A percentile compares a stretch with the other conserved stretches of the same genome.
phyloP scores from a whole-genome alignment of 2,797 vertebrate genomes.

The Naso thynnoides region DNA sequence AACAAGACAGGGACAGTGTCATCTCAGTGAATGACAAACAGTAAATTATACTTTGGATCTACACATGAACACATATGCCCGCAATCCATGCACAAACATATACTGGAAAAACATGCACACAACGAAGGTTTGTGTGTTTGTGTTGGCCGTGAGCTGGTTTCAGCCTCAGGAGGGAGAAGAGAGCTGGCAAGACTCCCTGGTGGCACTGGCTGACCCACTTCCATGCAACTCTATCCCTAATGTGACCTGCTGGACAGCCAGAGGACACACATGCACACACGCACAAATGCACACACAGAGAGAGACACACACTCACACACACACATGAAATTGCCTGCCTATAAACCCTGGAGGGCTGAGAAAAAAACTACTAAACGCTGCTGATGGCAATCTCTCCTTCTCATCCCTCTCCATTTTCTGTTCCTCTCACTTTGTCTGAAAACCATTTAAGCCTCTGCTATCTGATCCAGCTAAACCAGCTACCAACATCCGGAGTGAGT shows the following conservation, averaged over 20 bases:
- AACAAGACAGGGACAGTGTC: slow-evolving; percentile 38
- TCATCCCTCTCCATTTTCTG: slow-evolving; percentile 40
- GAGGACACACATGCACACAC: slow-evolving; percentile 35
- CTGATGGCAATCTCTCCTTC: slow-evolving; percentile 47
- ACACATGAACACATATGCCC: slow-evolving; percentile 7
- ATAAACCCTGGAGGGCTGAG: slow-evolving; percentile 47
- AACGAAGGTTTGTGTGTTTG: slow-evolving; percentile 35
- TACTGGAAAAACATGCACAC: slow-evolving; percentile 16
- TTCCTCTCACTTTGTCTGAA: slow-evolving; percentile 50
- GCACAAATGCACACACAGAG: slow-evolving; percentile 11
- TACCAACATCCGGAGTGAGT: slow-evolving; percentile 38
- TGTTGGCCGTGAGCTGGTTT: slow-evolving; percentile 54
- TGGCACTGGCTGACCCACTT: slow-evolving; percentile 82
- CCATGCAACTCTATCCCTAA: slow-evolving; percentile 77
- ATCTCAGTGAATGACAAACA: slow-evolving; percentile 39
- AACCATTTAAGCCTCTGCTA: slow-evolving; percentile 50
- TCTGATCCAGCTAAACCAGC: slow-evolving; percentile 58
- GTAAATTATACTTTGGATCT: slow-evolving; percentile 12
- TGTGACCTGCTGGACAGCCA: slow-evolving; percentile 71
- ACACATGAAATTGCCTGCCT: slow-evolving; percentile 39
- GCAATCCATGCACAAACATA: slow-evolving; percentile 11
- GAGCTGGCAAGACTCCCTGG: slow-evolving; percentile 74
- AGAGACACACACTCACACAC: slow-evolving; percentile 1
- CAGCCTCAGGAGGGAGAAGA: slow-evolving; percentile 50
- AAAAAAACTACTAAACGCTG: slow-evolving; percentile 45